Evolutionary conservation across 2,797 vertebrate species (phyloP), one percentile per base, ranked within the genome.

Genomic region (Crax fasciolata): DNA sequence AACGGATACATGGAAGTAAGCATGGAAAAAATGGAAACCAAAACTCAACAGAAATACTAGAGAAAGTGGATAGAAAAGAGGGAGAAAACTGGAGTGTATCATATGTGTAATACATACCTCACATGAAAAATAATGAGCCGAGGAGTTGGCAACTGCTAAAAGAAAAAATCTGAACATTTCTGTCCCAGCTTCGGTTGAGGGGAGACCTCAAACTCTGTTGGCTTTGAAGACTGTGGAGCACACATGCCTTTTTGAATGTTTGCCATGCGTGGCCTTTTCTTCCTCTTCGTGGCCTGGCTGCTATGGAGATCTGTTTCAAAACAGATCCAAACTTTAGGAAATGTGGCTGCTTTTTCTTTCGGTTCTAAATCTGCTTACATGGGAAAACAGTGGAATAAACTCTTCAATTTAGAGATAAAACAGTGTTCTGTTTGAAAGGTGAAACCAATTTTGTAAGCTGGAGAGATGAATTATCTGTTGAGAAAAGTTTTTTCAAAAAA

Each of bases 291-390:
- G 43, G 48, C 63, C 38, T 61, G 87, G 82, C 32, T 90, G 41
- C 73, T 70, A 10, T 90, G 73, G 70, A 94, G 76, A 71, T 81
- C 58, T 1, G 20, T 88, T 88, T 92, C 55, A 87, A 94, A 71
- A 85, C 54, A 73, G 41, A 78, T 78, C 24, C 95, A 89, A 90
- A 95, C 63, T 87, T 72, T 38, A 79, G 55, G 23, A 92, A 91
- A 67, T 59, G 23, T 57, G 32, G 5, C 28, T 73, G 27, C 4
- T 59, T n/a, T 55, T 89, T 72, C 65, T 67, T 72, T 32, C 5
- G 18, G 1, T 54, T 89, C 51, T 79, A 82, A 55, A 77, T 91
- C 66, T 76, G 20, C 35, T 72, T 78, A 13, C 41, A 6, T 49
- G 55, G 62, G 59, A 82, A 91, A 65, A 21, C 27, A 41, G 27